Evolutionary conservation across 2,797 vertebrate genomes (phyloP).

Genomic region (Pseudopleuronectes americanus): DNA sequence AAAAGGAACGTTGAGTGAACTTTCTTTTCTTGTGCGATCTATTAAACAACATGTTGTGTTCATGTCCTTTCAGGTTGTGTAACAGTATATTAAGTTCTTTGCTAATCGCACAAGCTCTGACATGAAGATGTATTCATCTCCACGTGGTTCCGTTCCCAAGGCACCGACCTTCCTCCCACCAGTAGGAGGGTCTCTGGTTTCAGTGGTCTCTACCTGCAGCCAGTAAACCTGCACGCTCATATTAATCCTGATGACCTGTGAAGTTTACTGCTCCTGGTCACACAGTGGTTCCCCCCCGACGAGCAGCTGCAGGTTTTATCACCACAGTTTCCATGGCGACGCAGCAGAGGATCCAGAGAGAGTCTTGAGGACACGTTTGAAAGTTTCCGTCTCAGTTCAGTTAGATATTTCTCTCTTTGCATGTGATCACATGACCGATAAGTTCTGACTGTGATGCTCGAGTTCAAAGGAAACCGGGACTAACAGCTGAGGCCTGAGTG

Average conservation of each 20-base stretch:
- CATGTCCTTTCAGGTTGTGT: no score
- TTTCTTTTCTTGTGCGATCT: no score
- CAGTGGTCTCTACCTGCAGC: background rate
- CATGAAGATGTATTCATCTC: background rate
- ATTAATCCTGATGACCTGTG: conserved; percentile 8
- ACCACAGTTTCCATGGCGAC: background rate
- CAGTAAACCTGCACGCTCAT: conserved; percentile 33
- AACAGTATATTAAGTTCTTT: background rate
- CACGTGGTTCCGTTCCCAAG: conserved; percentile 9
- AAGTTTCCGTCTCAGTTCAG: background rate
- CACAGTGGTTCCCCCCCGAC: background rate
- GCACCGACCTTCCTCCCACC: conserved; percentile 30
- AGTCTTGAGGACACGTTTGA: background rate
- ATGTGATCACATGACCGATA: no score
- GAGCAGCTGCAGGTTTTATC: background rate
- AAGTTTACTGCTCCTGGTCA: conserved; percentile 27
- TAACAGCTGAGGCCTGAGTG: background rate
- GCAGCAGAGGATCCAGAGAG: no score
- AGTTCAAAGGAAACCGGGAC: no score
- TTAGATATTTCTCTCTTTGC: no score
- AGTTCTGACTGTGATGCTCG: no score
- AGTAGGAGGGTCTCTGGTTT: conserved; percentile 30
- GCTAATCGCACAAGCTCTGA: background rate
- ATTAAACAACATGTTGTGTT: no score
- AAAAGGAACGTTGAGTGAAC: no score